Evolutionary conservation across 2,797 vertebrate genomes (phyloP), one percentile per base, ranked within the genome.

Genomic region (Gambelia wislizenii): DNA sequence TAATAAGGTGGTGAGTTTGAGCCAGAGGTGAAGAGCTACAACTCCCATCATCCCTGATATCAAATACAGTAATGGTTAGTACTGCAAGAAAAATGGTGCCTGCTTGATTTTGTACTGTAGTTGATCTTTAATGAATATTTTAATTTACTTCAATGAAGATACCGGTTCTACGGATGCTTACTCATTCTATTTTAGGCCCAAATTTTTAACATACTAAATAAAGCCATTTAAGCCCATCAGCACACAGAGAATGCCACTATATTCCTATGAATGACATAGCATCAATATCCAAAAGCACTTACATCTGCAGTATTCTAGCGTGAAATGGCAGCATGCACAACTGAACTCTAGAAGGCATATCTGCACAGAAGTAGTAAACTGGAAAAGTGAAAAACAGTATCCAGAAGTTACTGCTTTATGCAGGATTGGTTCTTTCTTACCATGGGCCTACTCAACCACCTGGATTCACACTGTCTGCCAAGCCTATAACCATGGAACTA

Each of bases 311-410:
- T 87, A 87, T 79, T 7, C 14, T 0, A 86, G 90, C 87, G 64
- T 89, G 92, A 85, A 92, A 94, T 82, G 84, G 75, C n/a, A 94
- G 77, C 93, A 94, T 91, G 91, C 88, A 83, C 59, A 88, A 87
- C 44, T 27, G 54, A 79, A 70, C 82, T 87, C 72, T 67, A 36
- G 88, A 86, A 8, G 30, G 80, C 52, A 30, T 18, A n/a, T n/a
- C n/a, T n/a, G n/a, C n/a, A n/a, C n/a, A n/a, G n/a, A n/a, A n/a
- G n/a, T n/a, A n/a, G n/a, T n/a, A n/a, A 56, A 39, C 76, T 70
- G 22, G 39, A 78, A 49, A 67, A 18, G 47, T 76, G 47, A 70
- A 27, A 89, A 69, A 70, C 10, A 76, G 1, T 42, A 44, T 33
- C 47, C 16, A 52, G 52, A 52, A 12, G 30, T 72, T 82, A 61